These are phyloP conservation scores for Zoanthus gigantus DNA, from an alignment of 92 coral and sea anemone genomes.

Conservation along the genomic window DNA sequence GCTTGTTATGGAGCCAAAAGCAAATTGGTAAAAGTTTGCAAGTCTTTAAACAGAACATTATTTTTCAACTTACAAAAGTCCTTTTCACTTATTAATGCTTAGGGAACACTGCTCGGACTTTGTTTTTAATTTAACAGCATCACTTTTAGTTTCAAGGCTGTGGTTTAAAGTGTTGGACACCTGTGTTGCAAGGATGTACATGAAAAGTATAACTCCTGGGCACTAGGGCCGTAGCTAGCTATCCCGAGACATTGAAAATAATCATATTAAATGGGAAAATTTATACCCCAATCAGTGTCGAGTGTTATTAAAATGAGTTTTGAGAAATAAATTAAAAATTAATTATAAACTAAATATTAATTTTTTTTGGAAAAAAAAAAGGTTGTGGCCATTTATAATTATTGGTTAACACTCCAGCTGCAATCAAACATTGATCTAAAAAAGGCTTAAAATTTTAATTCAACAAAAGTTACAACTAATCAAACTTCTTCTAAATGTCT, in stretches of 20 bases:
- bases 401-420: background rate
- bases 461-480: background rate
- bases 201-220: slow-evolving; percentile 14
- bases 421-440: background rate
- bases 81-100: too few relatives aligned
- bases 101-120: too few relatives aligned
- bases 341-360: too few relatives aligned
- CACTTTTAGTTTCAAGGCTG: background rate
- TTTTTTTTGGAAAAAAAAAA: too few relatives aligned
- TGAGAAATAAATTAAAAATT: too few relatives aligned
- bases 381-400: too few relatives aligned
- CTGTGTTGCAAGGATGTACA: background rate
- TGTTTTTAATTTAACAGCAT: background rate
- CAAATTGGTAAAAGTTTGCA: too few relatives aligned
- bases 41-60: too few relatives aligned
- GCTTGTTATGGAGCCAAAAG: too few relatives aligned
- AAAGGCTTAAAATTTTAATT: background rate
- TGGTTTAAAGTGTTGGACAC: background rate
- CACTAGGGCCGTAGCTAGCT: slow-evolving; percentile 31
- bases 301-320: too few relatives aligned
- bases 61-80: too few relatives aligned
- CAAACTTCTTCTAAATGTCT: background rate
- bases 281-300: background rate
- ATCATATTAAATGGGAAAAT: background rate
- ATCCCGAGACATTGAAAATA: background rate